Base-by-base conservation (phyloP, 2,888 invertebrate genomes). In the Panopea generosa region DNA sequence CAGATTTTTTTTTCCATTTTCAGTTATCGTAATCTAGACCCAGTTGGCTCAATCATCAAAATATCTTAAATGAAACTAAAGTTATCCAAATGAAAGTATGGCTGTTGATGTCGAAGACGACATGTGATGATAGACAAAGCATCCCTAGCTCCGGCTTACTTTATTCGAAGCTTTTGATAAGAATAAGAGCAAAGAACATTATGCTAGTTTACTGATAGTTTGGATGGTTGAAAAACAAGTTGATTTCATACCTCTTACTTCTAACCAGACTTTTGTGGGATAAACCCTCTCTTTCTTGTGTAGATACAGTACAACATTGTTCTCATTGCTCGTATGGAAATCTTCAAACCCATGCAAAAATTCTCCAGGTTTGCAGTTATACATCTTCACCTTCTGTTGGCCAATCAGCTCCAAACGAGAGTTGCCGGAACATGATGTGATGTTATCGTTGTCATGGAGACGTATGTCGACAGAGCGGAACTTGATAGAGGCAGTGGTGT, bases 221-320 rank as follows among this genome's bases (percentile, higher is more conserved):
- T n/a, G n/a, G n/a, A n/a, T n/a, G n/a, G n/a, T n/a, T n/a, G n/a
- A n/a, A n/a, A n/a, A n/a, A n/a, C n/a, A n/a, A n/a, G n/a, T n/a
- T n/a, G n/a, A n/a, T n/a, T 33, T 7, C 56, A 20, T 82, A 84
- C 84, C 82, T 81, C 63, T 61, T 14, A 84, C 80, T 45, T 74
- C 55, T 7, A 84, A 62, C 85, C 85, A 85, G 18, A 85, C 40
- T 62, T 82, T 82, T 2, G 83, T 71, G 16, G 83, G 83, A 66
- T 61, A 80, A 20, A 71, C 59, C 16, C 78, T 63, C 9, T 76
- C 72, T 18, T 63, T 63, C 57, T 85, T 82, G 49, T 78, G 73
- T 29, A 85, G 60, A 52, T 80, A 85, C 26, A 85, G 63, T 45
- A 69, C 69, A 52, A 80, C 55, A 47, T 71, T 74, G 52, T 72